Conservation (phyloP, 2,888 invertebrate genomes). For the Ornithoptera priamus region DNA sequence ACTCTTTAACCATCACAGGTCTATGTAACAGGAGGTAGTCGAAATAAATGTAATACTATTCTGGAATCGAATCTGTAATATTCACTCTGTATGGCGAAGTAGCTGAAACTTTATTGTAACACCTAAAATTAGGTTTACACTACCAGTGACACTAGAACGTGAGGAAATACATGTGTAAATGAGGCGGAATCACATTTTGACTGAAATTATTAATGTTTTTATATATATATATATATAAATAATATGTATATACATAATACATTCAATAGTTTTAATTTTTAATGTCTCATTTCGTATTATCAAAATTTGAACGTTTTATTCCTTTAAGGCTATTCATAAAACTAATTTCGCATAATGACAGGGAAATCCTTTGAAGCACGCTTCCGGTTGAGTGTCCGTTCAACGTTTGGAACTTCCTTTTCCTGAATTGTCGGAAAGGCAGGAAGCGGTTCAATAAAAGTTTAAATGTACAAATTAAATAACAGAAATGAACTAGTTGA, state of each 20-base stretch:
- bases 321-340: not conserved
- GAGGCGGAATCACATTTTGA: not conserved
- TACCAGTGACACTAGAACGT: not conserved
- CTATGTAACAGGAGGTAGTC: too few relatives aligned
- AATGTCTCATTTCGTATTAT: not conserved
- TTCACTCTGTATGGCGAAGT: too few relatives aligned
- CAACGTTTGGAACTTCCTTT: constrained; percentile 12
- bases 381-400: constrained; percentile 15
- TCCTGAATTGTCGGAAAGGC: not conserved
- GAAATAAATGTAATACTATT: too few relatives aligned
- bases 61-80: too few relatives aligned
- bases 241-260: not conserved
- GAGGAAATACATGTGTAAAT: not conserved
- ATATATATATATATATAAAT: not conserved
- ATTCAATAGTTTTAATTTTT: not conserved
- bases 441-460: constrained; percentile 2
- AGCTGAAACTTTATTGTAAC: too few relatives aligned
- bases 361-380: constrained; percentile 9
- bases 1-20: too few relatives aligned
- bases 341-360: constrained; percentile 7
- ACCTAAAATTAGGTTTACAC: too few relatives aligned
- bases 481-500: not conserved
- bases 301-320: not conserved
- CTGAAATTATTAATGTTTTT: too few relatives aligned
- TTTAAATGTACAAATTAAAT: not conserved